Evolutionary conservation across 2,113 vertebrate species (phyloP), one percentile per base, ranked within the genome.

Genomic region (Oriolus oriolus): DNA sequence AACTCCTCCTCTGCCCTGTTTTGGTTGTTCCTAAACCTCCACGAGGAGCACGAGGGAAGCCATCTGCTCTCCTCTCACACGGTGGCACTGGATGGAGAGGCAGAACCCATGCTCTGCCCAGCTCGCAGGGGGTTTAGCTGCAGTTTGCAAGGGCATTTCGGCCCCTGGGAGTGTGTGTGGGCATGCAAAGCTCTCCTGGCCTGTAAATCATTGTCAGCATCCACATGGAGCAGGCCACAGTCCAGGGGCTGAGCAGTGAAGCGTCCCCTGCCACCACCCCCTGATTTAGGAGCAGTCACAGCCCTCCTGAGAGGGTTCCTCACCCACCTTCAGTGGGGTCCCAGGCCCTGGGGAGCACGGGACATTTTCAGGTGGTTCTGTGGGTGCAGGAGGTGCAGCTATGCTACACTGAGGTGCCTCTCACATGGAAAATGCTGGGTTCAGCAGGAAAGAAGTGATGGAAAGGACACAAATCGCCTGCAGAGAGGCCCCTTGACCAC

Each of bases 191-290:
- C 81, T 3, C 77, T 77, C 13, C 95, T 87, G 87, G 77, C 89
- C 90, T 96, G 96, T 97, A 61, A 97, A 97, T 97, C 91, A 97
- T 97, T 97, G 95, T 83, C 89, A 86, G 78, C 59, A 0, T 10
- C 57, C 95, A 45, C 93, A 76, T 66, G 1, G 42, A 39, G 73
- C 42, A 57, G 95, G 94, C 39, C 95, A 95, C 24, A 95, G 97
- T 84, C 96, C 96, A 96, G 87, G 95, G 94, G 44, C 95, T 87
- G 91, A 60, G 86, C 82, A 92, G 42, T n/a, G 95, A 73, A 84
- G 96, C 97, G 61, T 96, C 93, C 37, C 95, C 78, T 96, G 52
- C 60, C 81, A 19, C 42, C 12, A 0, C 3, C 7, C 1, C 10
- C 65, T 65, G 79, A 50, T 56, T 78, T 54, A 50, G 0, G 2